Base-by-base conservation (phyloP, 2,113 vertebrate species). In the Percina caprodes region DNA sequence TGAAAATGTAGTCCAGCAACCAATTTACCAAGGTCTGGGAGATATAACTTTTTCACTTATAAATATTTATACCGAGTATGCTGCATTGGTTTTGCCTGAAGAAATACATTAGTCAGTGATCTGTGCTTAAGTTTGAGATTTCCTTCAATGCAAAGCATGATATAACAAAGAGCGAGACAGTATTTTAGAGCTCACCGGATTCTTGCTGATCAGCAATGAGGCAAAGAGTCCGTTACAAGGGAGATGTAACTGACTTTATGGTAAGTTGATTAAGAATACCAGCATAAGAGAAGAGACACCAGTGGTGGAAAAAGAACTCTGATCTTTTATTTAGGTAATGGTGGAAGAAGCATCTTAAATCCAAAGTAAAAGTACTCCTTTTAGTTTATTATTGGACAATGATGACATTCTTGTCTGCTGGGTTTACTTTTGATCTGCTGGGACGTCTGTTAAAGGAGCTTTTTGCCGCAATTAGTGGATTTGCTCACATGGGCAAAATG, bases 21-120 rank as follows among this genome's bases (percentile, higher is more conserved):
- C 79, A 84, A 82, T 85, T 88, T 82, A 26, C 65, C 78, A 73
- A 59, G 67, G 77, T 74, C 78, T 77, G 30, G 8, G 46, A 88
- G 77, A 82, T 90, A 83, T 87, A 86, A 91, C 91, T 87, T 90
- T 86, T 88, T 86, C 82, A 84, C 86, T 88, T 78, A 90, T 90
- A 84, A 86, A 91, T 92, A 91, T 91, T 88, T 88, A 90, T 90
- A 79, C 49, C 51, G 66, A 82, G 74, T 73, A 66, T 82, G 84
- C 77, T 14, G 89, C 86, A 71, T 87, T 56, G 13, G 75, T 83
- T 86, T 82, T 63, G 86, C 88, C 82, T 74, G 62, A 51, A 82
- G 86, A 88, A 87, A 76, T 24, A 39, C 77, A 87, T 92, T 89
- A 88, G 86, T 83, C 89, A 87, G 91, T 87, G 88, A 90, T 90